These are phyloP conservation scores for Taeniopygia guttata DNA, from an alignment of 2,797 vertebrate species.

Conservation along the genomic window DNA sequence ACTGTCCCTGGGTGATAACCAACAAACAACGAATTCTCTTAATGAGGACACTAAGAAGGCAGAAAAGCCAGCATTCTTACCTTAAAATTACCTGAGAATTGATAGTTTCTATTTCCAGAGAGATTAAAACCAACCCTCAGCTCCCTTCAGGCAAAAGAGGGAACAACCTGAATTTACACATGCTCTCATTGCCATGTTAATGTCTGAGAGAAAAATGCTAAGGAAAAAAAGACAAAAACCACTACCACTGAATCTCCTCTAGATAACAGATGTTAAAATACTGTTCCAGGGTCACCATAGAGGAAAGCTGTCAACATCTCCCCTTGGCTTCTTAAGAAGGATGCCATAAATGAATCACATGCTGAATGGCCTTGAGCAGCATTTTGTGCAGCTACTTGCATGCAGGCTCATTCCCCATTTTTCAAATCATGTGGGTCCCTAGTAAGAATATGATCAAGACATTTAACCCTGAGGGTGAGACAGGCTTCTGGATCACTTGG, in stretches of 20 bases:
- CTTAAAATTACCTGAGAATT: background rate
- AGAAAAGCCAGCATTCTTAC: background rate
- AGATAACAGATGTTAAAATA: background rate
- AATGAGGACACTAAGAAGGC: background rate
- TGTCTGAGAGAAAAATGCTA: background rate
- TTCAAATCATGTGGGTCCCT: background rate
- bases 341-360: background rate
- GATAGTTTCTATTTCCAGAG: background rate
- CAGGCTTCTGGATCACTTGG: background rate
- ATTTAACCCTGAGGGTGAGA: background rate
- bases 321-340: background rate
- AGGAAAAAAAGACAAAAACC: background rate
- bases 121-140: background rate
- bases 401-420: background rate
- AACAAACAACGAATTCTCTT: background rate
- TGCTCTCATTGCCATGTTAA: background rate
- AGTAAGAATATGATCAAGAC: background rate
- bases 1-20: background rate
- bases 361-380: background rate
- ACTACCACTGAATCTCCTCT: background rate
- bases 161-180: background rate
- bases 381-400: background rate
- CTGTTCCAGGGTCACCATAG: fast-evolving
- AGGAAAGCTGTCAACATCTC: background rate
- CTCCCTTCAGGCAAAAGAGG: background rate